Percentiles rank a stretch among this genome's conserved stretches.
phyloP scores from a whole-genome alignment of 2,113 vertebrate genomes.

The Nibea coibor region DNA sequence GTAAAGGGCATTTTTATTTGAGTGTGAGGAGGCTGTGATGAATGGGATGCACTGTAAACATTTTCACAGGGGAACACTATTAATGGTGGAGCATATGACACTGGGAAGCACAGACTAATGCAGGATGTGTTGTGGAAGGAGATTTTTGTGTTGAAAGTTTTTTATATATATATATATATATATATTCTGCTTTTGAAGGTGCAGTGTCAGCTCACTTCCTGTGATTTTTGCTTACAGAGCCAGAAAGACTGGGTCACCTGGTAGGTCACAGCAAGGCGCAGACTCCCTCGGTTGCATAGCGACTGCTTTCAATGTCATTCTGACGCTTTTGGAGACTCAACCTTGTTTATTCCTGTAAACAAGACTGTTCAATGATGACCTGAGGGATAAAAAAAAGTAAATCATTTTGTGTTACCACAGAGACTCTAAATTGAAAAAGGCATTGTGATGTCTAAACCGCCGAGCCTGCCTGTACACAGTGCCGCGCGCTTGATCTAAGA shows the following conservation, averaged over 20 bases:
- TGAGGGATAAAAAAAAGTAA: conserved; percentile 48
- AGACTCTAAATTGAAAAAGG: conserved; percentile 51
- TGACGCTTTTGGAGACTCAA: conserved; percentile 55
- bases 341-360: conserved; percentile 60
- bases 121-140: conserved; percentile 41
- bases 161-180: conserved; percentile 32
- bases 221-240: conserved; percentile 76
- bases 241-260: conserved; percentile 72
- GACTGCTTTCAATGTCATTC: conserved; percentile 66
- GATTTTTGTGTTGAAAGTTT: conserved; percentile 62
- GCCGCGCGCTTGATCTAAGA: conserved; percentile 11
- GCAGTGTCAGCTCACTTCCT: conserved; percentile 77
- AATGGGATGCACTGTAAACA: conserved; percentile 78
- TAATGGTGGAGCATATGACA: conserved; percentile 72
- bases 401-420: conserved; percentile 44
- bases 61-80: conserved; percentile 76
- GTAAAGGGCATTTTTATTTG: conserved; percentile 75
- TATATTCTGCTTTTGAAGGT: conserved; percentile 63
- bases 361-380: conserved; percentile 55
- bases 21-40: conserved; percentile 76
- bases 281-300: conserved; percentile 63
- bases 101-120: conserved; percentile 61
- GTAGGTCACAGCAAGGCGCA: conserved; percentile 65
- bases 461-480: background rate
- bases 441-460: conserved; percentile 22